A percentile compares a stretch with the other conserved stretches of the same genome.
Evolutionary conservation across 2,888 invertebrate species (phyloP).

Genomic region (Noctua fimbriata): DNA sequence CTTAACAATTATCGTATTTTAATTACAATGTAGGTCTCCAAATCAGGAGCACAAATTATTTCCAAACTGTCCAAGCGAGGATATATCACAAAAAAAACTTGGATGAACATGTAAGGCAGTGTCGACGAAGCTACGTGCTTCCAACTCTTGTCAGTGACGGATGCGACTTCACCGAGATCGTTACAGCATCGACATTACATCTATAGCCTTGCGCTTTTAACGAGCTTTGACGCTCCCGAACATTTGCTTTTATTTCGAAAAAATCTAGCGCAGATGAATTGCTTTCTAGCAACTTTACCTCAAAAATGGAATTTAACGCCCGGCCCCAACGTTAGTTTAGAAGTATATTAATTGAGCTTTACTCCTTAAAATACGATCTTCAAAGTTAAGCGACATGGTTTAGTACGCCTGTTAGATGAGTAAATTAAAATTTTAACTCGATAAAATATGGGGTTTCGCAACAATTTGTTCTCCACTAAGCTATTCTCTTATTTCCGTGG

Average conservation of each 20-base stretch:
- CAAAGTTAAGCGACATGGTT: slow-evolving; percentile 47
- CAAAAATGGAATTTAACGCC: slow-evolving; percentile 59
- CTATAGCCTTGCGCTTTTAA: slow-evolving; percentile 78
- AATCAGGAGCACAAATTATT: neutral
- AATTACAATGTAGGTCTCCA: neutral
- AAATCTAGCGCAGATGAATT: slow-evolving; percentile 67
- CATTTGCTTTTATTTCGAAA: slow-evolving; percentile 70
- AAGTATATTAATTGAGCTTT: slow-evolving; percentile 51
- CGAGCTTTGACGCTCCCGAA: slow-evolving; percentile 74
- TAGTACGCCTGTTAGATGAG: slow-evolving; percentile 22
- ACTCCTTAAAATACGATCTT: slow-evolving; percentile 50
- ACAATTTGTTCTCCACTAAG: slow-evolving; percentile 15
- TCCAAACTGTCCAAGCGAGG: neutral
- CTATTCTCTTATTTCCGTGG: slow-evolving; percentile 9
- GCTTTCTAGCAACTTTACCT: slow-evolving; percentile 62
- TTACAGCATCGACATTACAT: slow-evolving; percentile 76
- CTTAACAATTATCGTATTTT: neutral
- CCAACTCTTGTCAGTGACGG: slow-evolving; percentile 80
- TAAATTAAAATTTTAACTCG: slow-evolving; percentile 38
- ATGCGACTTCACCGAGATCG: slow-evolving; percentile 77
- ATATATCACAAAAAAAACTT: slow-evolving; percentile 15
- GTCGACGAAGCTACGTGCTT: slow-evolving; percentile 57
- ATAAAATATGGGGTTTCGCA: slow-evolving; percentile 10
- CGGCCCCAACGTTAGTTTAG: slow-evolving; percentile 39
- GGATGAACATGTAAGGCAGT: slow-evolving; percentile 41